Evolutionary conservation across 2,888 invertebrate genomes (phyloP).

Genomic region (Drosophila anomalata): DNA sequence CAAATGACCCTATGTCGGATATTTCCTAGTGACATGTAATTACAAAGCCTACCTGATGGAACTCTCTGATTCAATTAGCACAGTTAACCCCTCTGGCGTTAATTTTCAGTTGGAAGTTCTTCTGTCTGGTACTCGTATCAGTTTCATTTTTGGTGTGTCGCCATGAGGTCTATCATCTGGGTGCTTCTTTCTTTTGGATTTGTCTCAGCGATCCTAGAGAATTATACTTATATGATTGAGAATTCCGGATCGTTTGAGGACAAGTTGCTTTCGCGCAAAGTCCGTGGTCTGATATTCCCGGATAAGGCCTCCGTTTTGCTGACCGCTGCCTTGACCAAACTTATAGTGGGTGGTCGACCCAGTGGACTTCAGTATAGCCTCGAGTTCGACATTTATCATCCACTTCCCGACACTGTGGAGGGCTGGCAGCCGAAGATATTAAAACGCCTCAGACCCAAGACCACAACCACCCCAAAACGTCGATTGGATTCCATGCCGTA

Average conservation of each 20-base stretch:
- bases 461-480: slow-evolving; percentile 23
- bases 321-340: slow-evolving; percentile 68
- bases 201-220: background rate
- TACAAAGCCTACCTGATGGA: slow-evolving; percentile 16
- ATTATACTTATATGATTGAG: slow-evolving; percentile 16
- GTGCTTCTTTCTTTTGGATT: slow-evolving; percentile 7
- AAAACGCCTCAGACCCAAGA: slow-evolving; percentile 8
- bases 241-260: background rate
- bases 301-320: slow-evolving; percentile 60
- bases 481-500: slow-evolving; percentile 41
- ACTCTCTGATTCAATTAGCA: slow-evolving; percentile 26
- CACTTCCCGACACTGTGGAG: slow-evolving; percentile 73
- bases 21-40: slow-evolving; percentile 19
- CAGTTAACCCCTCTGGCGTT: slow-evolving; percentile 16
- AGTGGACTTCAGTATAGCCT: slow-evolving; percentile 66
- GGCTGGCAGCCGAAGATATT: slow-evolving; percentile 70
- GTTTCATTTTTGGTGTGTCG: slow-evolving; percentile 19
- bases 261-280: slow-evolving; percentile 59
- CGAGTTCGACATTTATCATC: slow-evolving; percentile 72
- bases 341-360: slow-evolving; percentile 67
- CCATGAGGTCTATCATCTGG: slow-evolving; percentile 27
- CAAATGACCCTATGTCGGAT: background rate
- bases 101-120: slow-evolving; percentile 14
- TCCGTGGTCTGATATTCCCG: slow-evolving; percentile 69
- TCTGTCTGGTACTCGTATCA: slow-evolving; percentile 13